Base-by-base conservation (phyloP, 1,140 invertebrate species). In the Drosophila tsacasi region DNA sequence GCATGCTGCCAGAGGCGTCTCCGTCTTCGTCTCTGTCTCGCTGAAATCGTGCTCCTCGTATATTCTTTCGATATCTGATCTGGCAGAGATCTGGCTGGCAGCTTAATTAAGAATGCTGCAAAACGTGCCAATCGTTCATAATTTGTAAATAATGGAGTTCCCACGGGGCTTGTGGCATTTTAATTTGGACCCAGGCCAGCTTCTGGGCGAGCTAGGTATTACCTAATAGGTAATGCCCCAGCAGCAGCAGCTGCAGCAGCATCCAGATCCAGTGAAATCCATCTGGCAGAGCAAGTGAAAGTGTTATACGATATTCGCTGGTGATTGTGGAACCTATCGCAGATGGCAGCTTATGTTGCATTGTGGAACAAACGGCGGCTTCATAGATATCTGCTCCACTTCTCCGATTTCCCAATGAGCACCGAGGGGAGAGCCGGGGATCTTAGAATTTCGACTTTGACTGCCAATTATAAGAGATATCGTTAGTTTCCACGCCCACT, bases 401-500 rank as follows among this genome's bases (percentile, higher is more conserved):
- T 15, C 2, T 74, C 19, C 9, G 37, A 61, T 77, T 68, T 30
- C 46, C 32, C 47, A 76, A 60, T 35, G n/a, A 25, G 25, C 21
- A 23, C 8, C 35, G 9, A 55, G 35, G 13, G 42, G 25, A 21
- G 25, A 2, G 27, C 44, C 44, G 35, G 27, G 37, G 35, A 60
- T 59, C 37, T 37, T 37, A 74, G 71, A 74, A 74, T 42, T 61
- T 52, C 19, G n/a, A 44, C 32, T 32, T 15, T 17, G 39, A 46
- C 10, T 69, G 40, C 44, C 44, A 58, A 69, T 61, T 77, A 57
- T 25, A 77, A 57, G 57, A 23, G 75, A 78, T 69, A 61, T 72
- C 46, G 83, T 87, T 87, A 87, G 83, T 83, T 80, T 63, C 68
- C 68, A 87, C 83, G 83, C 83, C 83, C 79, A 82, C 83, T 46